Evolutionary conservation across 30 jellyfish, hydroid and myxozoan genomes (phyloP).

Genomic region (Aurelia aurita): DNA sequence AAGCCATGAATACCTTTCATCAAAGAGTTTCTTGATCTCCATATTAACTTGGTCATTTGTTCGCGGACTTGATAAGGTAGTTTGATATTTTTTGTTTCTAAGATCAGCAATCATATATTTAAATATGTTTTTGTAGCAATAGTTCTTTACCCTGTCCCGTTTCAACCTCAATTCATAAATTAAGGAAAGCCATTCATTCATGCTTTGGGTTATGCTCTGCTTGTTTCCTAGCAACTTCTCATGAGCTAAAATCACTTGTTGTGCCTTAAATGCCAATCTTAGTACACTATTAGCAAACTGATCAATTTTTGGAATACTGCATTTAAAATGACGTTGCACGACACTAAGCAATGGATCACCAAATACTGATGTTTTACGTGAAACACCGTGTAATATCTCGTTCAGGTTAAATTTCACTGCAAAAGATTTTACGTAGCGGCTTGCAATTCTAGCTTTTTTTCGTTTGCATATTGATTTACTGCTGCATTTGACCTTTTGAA

Average conservation of each 20-base stretch:
- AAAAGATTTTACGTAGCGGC: conserved; percentile 6
- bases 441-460: conserved; percentile 17
- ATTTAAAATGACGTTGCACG: conserved; percentile 12
- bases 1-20: conserved; percentile 49
- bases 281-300: conserved; percentile 18
- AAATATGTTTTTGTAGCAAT: conserved; percentile 14
- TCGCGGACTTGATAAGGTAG: neutral
- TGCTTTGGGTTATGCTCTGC: conserved; percentile 23
- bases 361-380: conserved; percentile 26
- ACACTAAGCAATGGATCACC: conserved; percentile 40
- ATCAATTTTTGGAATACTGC: conserved; percentile 35
- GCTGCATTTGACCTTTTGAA: conserved; percentile 7
- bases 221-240: conserved; percentile 46
- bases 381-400: conserved; percentile 25
- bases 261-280: conserved; percentile 45
- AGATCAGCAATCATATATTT: conserved; percentile 6
- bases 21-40: conserved; percentile 4
- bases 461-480: conserved; percentile 19
- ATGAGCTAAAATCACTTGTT: conserved; percentile 55
- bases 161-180: conserved; percentile 20
- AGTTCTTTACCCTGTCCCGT: neutral
- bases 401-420: conserved; percentile 3
- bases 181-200: conserved; percentile 32
- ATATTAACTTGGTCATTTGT: conserved; percentile 19
- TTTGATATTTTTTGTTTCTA: conserved; percentile 23